These are phyloP conservation scores for Diorhabda sublineata DNA, from an alignment of 1,140 invertebrate genomes.

Conservation along the genomic window DNA sequence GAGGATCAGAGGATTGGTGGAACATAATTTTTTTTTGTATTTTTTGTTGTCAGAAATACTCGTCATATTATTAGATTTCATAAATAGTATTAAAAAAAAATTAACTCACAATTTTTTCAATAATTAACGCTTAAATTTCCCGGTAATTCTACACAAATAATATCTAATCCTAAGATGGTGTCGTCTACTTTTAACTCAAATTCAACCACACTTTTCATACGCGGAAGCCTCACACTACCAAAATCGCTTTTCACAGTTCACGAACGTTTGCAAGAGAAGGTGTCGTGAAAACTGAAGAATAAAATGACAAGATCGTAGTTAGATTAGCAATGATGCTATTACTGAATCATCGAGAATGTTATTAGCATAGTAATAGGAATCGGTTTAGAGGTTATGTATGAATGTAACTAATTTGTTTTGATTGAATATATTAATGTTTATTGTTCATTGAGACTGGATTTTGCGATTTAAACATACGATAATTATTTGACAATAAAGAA, in stretches of 20 bases:
- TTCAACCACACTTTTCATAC: not conserved
- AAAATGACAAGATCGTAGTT: not conserved
- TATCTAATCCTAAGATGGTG: no score
- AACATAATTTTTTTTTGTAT: no score
- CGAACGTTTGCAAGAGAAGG: not conserved
- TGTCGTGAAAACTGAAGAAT: not conserved
- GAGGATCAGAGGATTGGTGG: no score
- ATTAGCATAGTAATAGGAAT: slow-evolving; percentile 2
- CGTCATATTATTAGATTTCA: no score
- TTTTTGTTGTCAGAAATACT: no score
- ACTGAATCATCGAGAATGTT: not conserved
- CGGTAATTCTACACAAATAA: no score
- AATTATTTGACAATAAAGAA: no score
- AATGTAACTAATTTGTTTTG: slow-evolving; percentile 1
- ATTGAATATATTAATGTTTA: not conserved
- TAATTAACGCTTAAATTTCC: no score
- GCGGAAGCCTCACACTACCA: not conserved
- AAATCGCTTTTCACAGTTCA: not conserved
- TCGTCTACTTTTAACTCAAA: no score
- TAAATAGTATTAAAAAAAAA: no score
- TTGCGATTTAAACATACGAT: not conserved
- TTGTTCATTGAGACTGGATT: not conserved
- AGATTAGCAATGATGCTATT: not conserved
- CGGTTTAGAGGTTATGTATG: slow-evolving; percentile 2
- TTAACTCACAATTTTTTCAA: no score